Percentiles rank a stretch among this genome's conserved stretches.
phyloP scores from a whole-genome alignment of 2,113 vertebrate genomes.

The Synodontis membranacea region DNA sequence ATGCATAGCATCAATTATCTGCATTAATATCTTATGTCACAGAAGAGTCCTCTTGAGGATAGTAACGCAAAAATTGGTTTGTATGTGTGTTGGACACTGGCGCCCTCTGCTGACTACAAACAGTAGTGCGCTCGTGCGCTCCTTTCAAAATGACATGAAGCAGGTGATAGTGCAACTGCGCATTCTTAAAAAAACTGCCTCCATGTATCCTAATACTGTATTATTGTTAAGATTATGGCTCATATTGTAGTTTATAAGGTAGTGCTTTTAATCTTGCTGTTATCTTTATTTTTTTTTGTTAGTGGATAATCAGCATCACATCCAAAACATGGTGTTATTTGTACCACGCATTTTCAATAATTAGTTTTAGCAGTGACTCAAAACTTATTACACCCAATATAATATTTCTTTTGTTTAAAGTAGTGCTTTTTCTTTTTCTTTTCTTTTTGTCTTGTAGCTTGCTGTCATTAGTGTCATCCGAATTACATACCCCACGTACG shows the following conservation, averaged over 20 bases:
- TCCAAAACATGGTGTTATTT: not conserved
- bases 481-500: not conserved
- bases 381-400: not conserved
- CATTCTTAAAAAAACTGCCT: not conserved
- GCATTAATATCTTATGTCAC: not conserved
- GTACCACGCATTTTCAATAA: not conserved
- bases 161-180: not conserved
- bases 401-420: not conserved
- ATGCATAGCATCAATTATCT: not conserved
- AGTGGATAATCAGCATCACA: not conserved
- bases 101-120: slow-evolving; percentile 28
- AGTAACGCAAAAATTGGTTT: not conserved
- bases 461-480: not conserved
- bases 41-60: not conserved
- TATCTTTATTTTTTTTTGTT: not conserved
- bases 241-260: not conserved
- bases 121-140: not conserved
- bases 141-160: not conserved
- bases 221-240: not conserved
- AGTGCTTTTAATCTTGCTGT: not conserved
- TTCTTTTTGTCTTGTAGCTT: not conserved
- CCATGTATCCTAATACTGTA: not conserved
- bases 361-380: not conserved
- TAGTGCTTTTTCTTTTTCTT: not conserved
- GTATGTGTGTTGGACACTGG: slow-evolving; percentile 13